Conservation (phyloP, 2,113 vertebrate species). For the Dasyornis broadbenti region DNA sequence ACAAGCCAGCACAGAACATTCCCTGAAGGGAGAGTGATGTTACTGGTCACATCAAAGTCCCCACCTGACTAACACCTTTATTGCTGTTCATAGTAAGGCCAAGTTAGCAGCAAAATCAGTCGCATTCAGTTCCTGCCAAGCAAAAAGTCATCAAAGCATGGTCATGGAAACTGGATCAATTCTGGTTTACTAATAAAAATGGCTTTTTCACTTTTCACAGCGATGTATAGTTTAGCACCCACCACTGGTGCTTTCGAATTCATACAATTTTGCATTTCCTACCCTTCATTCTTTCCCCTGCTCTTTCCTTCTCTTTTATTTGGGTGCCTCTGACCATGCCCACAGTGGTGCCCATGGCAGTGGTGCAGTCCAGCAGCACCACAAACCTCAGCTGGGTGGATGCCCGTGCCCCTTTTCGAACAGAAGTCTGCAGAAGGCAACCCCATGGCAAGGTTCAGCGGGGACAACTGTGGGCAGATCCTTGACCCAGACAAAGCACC, state of each 20-base stretch:
- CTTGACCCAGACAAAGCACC: background rate
- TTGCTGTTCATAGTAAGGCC: constrained; percentile 60
- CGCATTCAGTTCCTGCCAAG: constrained; percentile 30
- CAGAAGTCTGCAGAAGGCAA: background rate
- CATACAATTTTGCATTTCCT: background rate
- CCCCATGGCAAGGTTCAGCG: background rate
- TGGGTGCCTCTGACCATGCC: background rate
- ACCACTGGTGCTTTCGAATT: background rate
- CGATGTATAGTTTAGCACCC: background rate
- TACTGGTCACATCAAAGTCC: constrained; percentile 58
- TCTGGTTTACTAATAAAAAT: background rate
- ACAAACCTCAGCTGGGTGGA: background rate
- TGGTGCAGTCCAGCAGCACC: background rate
- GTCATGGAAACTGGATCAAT: background rate
- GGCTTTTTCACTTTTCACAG: background rate
- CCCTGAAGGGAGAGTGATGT: constrained; percentile 56
- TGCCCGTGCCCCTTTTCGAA: background rate
- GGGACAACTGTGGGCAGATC: background rate
- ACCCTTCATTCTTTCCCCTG: background rate
- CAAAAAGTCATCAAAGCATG: constrained; percentile 14
- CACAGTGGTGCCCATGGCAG: background rate
- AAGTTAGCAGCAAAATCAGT: constrained; percentile 54
- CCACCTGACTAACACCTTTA: constrained; percentile 59
- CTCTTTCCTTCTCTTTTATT: background rate
- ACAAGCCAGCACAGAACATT: constrained; percentile 65